Evolutionary conservation across 2,888 invertebrate species (phyloP), one percentile per base, ranked within the genome.

Genomic region (Amphipyra tragopoginis): DNA sequence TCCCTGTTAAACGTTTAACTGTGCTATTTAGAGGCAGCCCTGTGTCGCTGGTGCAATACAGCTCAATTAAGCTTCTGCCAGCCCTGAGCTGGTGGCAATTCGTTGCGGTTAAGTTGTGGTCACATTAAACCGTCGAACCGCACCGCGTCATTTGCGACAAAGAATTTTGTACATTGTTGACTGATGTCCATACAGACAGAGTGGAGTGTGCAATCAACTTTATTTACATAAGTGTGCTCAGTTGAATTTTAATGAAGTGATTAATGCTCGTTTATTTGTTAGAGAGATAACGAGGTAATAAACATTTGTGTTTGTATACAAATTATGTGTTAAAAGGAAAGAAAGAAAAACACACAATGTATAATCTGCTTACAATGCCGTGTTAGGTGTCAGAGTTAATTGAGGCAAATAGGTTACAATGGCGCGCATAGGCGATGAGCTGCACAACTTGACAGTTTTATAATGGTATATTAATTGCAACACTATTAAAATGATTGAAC

Each of bases 61-160:
- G 84, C 82, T 86, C 87, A 89, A 89, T 90, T 89, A 89, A 86
- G 81, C 84, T 75, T 71, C 80, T 82, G 82, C 81, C 84, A 79
- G 71, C 76, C 81, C 81, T 81, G 68, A 67, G 67, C 76, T 69
- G 75, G 79, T 76, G 79, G 86, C 89, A 85, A 90, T 88, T 87
- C 89, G 84, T 89, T 86, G 90, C 68, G 88, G 86, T 75, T 65
- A 76, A 77, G 75, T 80, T 82, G 85, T 74, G 83, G 86, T 87
- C 86, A 86, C 87, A 86, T 88, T 88, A 85, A 86, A 84, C 81
- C 80, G 80, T 82, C 78, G 82, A 82, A 85, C 81, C 79, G 77
- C 76, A 75, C 73, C 75, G 76, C 79, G 82, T 81, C 84, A 86
- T 82, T 86, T 83, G 82, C 68, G 76, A 77, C 77, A 79, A 77